phyloP scores from a whole-genome alignment of 2,888 invertebrate genomes.

The Trichopria drosophilae region DNA sequence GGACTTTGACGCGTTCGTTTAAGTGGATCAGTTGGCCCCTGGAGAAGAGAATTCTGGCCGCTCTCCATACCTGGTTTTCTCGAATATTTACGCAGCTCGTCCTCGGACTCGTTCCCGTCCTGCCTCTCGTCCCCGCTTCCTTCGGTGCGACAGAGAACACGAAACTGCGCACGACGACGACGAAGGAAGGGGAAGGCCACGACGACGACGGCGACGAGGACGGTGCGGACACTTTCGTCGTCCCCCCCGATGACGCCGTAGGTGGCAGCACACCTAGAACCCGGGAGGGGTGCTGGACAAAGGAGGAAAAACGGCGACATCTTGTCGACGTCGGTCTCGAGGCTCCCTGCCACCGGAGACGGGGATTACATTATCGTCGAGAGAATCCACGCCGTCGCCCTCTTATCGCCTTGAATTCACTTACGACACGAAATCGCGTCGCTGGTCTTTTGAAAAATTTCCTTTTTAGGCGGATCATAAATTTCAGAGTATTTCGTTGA shows the following conservation, averaged over 20 bases:
- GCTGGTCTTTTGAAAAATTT: too few species aligned
- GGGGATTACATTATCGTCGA: too few species aligned
- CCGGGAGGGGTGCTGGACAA: too few species aligned
- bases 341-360: too few species aligned
- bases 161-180: constrained; percentile 9
- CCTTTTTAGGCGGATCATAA: too few species aligned
- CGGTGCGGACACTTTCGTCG: constrained; percentile 15
- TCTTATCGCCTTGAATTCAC: too few species aligned
- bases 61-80: too few species aligned
- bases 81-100: constrained; percentile 5
- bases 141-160: constrained; percentile 15
- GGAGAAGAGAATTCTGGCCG: constrained; percentile 1
- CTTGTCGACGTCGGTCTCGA: constrained; percentile 18
- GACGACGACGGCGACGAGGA: constrained; percentile 12
- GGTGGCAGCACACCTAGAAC: too few species aligned
- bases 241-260: constrained; percentile 14
- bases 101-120: constrained; percentile 29
- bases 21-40: constrained; percentile 6
- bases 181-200: constrained; percentile 1
- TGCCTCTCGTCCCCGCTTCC: constrained; percentile 4
- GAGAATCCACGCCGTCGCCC: too few species aligned
- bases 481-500: too few species aligned
- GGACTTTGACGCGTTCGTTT: too few species aligned
- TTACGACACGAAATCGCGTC: too few species aligned
- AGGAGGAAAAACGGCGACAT: constrained; percentile 17